These are phyloP conservation scores for Omphaloscelis lunosa DNA, from an alignment of 2,888 invertebrate species.

Conservation along the genomic window DNA sequence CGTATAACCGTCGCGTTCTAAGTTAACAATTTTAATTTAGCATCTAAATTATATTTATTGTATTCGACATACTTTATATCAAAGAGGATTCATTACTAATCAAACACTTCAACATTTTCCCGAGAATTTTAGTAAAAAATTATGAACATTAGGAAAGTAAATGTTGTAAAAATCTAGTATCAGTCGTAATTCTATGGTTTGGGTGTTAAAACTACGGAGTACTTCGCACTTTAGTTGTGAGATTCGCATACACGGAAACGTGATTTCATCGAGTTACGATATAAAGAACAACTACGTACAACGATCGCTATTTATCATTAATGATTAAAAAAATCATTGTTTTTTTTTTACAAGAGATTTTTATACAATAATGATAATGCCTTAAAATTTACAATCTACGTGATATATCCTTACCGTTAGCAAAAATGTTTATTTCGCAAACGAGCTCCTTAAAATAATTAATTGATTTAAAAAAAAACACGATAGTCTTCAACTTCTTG, in stretches of 20 bases:
- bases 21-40: conserved; percentile 48
- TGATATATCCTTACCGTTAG: conserved; percentile 63
- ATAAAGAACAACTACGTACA: conserved; percentile 62
- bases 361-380: conserved; percentile 65
- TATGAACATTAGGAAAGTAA: conserved; percentile 59
- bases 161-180: conserved; percentile 56
- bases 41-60: conserved; percentile 51
- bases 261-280: conserved; percentile 44
- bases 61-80: conserved; percentile 46
- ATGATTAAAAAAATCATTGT: conserved; percentile 59
- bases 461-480: conserved; percentile 2
- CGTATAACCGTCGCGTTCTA: conserved; percentile 50
- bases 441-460: conserved; percentile 13
- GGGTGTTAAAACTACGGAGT: conserved; percentile 43
- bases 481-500: conserved; percentile 6
- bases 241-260: conserved; percentile 55
- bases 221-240: conserved; percentile 47
- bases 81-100: conserved; percentile 47
- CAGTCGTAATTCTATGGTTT: conserved; percentile 57
- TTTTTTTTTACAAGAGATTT: conserved; percentile 58
- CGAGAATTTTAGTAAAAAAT: conserved; percentile 53
- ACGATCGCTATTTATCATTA: conserved; percentile 53
- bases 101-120: conserved; percentile 41
- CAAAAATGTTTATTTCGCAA: conserved; percentile 54
- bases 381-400: conserved; percentile 66